A percentile compares a stretch with the other conserved stretches of the same genome.
Evolutionary conservation across 1,140 invertebrate genomes (phyloP).

Genomic region (Hylaeus volcanicus): DNA sequence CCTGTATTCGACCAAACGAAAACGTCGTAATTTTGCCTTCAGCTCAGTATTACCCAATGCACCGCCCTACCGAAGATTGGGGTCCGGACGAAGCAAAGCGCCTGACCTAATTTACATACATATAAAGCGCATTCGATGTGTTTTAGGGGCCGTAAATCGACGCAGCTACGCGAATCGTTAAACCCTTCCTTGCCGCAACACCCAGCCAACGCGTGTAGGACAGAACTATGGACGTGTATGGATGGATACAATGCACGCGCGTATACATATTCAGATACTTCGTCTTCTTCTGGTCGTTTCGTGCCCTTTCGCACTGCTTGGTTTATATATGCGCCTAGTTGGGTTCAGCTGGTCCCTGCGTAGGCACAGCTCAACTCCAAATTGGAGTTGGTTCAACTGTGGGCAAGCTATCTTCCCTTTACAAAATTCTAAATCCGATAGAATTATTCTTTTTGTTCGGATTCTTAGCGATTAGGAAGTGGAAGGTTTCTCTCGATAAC

Average conservation of each 20-base stretch:
- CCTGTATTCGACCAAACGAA: constrained; percentile 53
- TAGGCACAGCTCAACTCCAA: background rate
- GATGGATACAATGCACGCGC: constrained; percentile 52
- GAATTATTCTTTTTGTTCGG: too few relatives aligned
- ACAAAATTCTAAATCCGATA: too few relatives aligned
- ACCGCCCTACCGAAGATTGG: constrained; percentile 38
- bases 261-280: constrained; percentile 44
- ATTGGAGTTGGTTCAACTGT: background rate
- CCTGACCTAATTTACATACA: constrained; percentile 81
- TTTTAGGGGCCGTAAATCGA: constrained; percentile 81
- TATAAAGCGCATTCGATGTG: constrained; percentile 81
- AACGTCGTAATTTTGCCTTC: constrained; percentile 74
- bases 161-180: constrained; percentile 81
- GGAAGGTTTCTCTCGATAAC: too few relatives aligned
- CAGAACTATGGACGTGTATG: constrained; percentile 55
- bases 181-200: constrained; percentile 80
- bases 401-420: too few relatives aligned
- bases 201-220: constrained; percentile 71
- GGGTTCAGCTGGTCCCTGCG: constrained; percentile 1
- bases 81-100: constrained; percentile 61
- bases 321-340: constrained; percentile 9
- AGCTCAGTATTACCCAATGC: constrained; percentile 66
- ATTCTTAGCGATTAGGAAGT: too few relatives aligned
- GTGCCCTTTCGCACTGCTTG: constrained; percentile 16
- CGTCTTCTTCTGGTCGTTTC: constrained; percentile 35